Percentiles rank a stretch among this genome's conserved stretches.
Conservation (phyloP, 2,797 vertebrate genomes). For the Limnodromus scolopaceus region DNA sequence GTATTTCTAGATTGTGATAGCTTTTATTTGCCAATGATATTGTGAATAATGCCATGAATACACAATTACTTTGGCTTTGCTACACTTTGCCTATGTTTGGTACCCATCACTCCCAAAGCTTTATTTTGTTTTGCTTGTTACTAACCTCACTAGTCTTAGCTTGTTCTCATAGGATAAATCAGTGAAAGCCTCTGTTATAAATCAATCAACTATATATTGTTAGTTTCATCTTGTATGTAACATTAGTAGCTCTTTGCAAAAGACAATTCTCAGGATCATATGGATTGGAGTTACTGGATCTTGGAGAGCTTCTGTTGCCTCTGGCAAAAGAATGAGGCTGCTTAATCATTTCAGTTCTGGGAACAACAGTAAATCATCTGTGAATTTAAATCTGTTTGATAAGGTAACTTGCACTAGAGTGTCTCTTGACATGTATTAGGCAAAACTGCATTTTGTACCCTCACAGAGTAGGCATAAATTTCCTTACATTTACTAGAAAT, state of each 20-base stretch:
- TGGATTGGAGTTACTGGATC: background rate
- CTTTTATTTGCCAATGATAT: background rate
- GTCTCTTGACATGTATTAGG: background rate
- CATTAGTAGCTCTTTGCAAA: background rate
- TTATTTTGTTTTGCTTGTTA: background rate
- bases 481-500: background rate
- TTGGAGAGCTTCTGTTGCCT: constrained; percentile 55
- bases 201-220: background rate
- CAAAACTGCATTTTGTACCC: constrained; percentile 10
- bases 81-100: background rate
- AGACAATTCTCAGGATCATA: background rate
- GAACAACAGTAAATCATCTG: constrained; percentile 44
- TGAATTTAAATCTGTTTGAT: constrained; percentile 60
- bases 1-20: background rate
- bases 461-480: background rate
- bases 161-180: background rate
- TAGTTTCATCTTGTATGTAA: constrained; percentile 11
- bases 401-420: constrained; percentile 11
- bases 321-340: constrained; percentile 21
- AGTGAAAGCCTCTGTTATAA: background rate
- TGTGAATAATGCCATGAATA: background rate
- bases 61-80: background rate
- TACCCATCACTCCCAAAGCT: background rate
- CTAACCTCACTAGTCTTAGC: background rate
- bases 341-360: constrained; percentile 57